phyloP scores from a whole-genome alignment of 2,888 invertebrate species.

The Clistopyga incitator region DNA sequence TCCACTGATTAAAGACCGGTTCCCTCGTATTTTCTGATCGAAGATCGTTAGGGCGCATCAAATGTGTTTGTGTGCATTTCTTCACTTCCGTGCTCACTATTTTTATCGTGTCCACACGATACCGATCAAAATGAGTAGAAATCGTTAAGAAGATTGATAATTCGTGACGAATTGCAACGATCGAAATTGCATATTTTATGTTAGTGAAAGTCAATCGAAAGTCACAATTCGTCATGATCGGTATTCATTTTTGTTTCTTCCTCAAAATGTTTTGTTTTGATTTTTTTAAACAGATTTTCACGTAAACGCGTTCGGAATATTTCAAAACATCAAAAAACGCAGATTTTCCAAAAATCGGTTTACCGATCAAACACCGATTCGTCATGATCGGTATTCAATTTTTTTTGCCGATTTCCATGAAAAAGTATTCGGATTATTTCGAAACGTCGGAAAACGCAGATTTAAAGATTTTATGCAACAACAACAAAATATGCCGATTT shows the following conservation, averaged over 20 bases:
- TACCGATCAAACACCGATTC: too few species aligned
- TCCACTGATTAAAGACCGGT: constrained; percentile 66
- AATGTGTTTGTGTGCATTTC: constrained; percentile 32
- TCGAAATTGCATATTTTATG: background rate
- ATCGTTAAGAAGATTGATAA: constrained; percentile 56
- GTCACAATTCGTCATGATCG: constrained; percentile 52
- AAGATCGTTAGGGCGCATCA: constrained; percentile 17
- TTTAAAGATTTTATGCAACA: too few species aligned
- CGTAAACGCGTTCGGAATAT: too few species aligned
- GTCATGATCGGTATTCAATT: too few species aligned
- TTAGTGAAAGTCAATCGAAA: constrained; percentile 63
- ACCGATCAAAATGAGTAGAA: constrained; percentile 45
- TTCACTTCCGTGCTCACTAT: background rate
- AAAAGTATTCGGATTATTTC: too few species aligned
- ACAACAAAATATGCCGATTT: too few species aligned
- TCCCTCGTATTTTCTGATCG: constrained; percentile 20
- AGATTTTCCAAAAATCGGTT: too few species aligned
- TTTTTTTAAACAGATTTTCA: too few species aligned
- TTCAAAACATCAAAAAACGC: too few species aligned
- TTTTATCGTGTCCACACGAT: background rate
- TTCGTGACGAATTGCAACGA: constrained; percentile 64
- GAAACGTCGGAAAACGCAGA: too few species aligned
- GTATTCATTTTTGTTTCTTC: background rate
- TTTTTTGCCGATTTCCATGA: too few species aligned
- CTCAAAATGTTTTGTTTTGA: constrained; percentile 2